phyloP scores from a whole-genome alignment of 2,797 vertebrate species.

The Melanotaenia maccullochi region DNA sequence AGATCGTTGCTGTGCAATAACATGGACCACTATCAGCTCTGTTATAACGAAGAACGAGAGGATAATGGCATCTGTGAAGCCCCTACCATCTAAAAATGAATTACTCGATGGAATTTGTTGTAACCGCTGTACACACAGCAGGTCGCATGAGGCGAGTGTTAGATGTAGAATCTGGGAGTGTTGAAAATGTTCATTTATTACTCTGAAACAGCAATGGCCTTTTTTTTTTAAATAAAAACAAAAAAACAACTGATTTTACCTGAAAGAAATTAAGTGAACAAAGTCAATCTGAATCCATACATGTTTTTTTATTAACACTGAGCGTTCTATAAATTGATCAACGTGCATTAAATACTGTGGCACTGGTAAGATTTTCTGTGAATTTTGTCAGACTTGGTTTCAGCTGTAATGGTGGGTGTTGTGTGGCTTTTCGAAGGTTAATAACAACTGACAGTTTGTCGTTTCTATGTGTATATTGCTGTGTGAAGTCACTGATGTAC shows the following conservation, averaged over 20 bases:
- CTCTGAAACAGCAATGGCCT: neutral
- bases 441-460: conserved; percentile 52
- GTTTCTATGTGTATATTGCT: conserved; percentile 47
- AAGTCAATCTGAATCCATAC: neutral
- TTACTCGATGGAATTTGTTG: conserved; percentile 10
- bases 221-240: neutral
- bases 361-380: neutral
- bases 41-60: conserved; percentile 4
- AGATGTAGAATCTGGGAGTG: neutral
- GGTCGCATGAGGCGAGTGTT: neutral
- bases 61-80: conserved; percentile 3
- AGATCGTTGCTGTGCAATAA: conserved; percentile 12
- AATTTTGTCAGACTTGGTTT: conserved; percentile 2
- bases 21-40: neutral
- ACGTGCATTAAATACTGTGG: neutral
- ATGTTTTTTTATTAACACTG: too few species aligned
- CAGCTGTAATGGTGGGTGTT: neutral
- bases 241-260: neutral
- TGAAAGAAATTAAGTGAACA: neutral
- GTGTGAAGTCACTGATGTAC: conserved; percentile 49
- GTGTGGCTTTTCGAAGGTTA: conserved; percentile 25
- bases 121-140: neutral
- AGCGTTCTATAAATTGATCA: neutral
- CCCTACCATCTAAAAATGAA: conserved; percentile 16
- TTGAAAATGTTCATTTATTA: neutral